phyloP scores from a whole-genome alignment of 2,888 invertebrate species.

The Mellilla xanthometata region DNA sequence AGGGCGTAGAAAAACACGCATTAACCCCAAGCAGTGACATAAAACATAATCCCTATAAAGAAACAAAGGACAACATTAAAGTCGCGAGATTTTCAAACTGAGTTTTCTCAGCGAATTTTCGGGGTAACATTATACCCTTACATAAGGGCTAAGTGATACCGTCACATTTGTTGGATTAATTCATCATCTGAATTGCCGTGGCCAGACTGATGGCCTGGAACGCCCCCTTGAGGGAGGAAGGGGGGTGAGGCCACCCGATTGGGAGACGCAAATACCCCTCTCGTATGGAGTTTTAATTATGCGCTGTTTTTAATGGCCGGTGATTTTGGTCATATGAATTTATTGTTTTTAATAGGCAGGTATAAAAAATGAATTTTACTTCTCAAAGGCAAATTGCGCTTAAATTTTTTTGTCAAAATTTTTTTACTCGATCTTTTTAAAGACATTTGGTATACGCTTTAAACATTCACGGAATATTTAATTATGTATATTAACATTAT shows the following conservation, averaged over 20 bases:
- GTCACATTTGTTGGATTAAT: constrained; percentile 83
- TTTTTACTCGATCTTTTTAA: too few relatives aligned
- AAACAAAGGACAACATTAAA: constrained; percentile 60
- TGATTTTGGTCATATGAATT: background rate
- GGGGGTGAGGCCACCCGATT: constrained; percentile 29
- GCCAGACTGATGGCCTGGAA: constrained; percentile 81
- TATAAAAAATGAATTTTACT: too few relatives aligned
- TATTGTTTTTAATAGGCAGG: background rate
- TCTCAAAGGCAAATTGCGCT: too few relatives aligned
- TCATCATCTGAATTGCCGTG: constrained; percentile 83
- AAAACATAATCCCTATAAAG: constrained; percentile 45
- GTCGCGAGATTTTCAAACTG: constrained; percentile 58
- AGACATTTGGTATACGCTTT: too few relatives aligned
- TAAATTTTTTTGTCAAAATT: too few relatives aligned
- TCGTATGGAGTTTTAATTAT: constrained; percentile 68
- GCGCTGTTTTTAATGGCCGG: constrained; percentile 46
- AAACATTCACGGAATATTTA: too few relatives aligned
- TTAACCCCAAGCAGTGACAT: constrained; percentile 36
- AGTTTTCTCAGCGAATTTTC: constrained; percentile 57
- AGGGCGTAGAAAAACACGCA: constrained; percentile 35
- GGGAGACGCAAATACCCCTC: constrained; percentile 50
- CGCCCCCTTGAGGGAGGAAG: too few relatives aligned
- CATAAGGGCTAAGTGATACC: constrained; percentile 83
- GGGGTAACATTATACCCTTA: constrained; percentile 81
- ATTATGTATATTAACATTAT: too few relatives aligned